Percentiles rank a stretch among this genome's conserved stretches.
These are phyloP conservation scores for Craniophora ligustri DNA, from an alignment of 2,888 invertebrate genomes.

Conservation along the genomic window DNA sequence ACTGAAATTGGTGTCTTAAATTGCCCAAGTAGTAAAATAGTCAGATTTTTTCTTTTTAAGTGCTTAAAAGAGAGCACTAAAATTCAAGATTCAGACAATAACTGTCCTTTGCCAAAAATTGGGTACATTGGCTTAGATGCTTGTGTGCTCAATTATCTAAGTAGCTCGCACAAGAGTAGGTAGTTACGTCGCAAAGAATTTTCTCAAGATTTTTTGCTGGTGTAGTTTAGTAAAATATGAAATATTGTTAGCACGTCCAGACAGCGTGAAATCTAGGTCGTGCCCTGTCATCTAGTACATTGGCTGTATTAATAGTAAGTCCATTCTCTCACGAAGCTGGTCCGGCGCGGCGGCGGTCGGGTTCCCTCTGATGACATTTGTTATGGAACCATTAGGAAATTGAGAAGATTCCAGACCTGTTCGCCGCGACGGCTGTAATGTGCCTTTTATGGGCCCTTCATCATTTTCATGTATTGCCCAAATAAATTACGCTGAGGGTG, in stretches of 20 bases:
- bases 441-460: conserved; percentile 70
- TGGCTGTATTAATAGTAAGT: conserved; percentile 57
- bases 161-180: background rate
- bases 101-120: background rate
- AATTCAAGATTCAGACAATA: conserved; percentile 1
- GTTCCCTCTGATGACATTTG: conserved; percentile 59
- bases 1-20: too few species aligned
- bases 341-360: conserved; percentile 26
- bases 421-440: conserved; percentile 60
- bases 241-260: conserved; percentile 54
- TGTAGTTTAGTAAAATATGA: conserved; percentile 52
- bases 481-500: conserved; percentile 47
- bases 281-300: conserved; percentile 56
- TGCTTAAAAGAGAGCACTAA: background rate
- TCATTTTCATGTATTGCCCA: conserved; percentile 63
- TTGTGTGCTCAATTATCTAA: conserved; percentile 4
- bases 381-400: conserved; percentile 72
- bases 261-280: conserved; percentile 61
- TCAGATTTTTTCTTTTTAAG: too few species aligned
- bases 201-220: conserved; percentile 22
- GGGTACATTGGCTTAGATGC: conserved; percentile 1
- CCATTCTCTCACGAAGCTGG: conserved; percentile 56
- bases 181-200: conserved; percentile 14
- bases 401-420: conserved; percentile 69
- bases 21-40: too few species aligned